Evolutionary conservation across 37 sponge, comb jelly and placozoan species (phyloP), one percentile per base, ranked within the genome.

Genomic region (Petrosia ficiformis): DNA sequence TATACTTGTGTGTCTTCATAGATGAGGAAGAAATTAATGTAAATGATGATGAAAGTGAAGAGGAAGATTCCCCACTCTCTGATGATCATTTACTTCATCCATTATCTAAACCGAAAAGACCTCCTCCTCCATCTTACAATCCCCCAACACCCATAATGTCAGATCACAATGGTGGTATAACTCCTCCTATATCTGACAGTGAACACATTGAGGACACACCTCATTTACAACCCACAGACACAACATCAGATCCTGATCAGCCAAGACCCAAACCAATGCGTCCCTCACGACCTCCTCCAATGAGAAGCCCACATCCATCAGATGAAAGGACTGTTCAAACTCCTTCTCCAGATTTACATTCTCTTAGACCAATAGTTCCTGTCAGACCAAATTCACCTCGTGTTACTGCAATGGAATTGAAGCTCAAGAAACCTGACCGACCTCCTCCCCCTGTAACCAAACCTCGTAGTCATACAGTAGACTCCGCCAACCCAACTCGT

Each of bases 231-330:
- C 54, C 63, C 22, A n/a, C 14, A 26, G 44, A 39, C 44, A 25
- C 3, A 24, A 29, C 22, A 29, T 25, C 16, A 25, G 44, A n/a
- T 11, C 25, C 42, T 22, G 25, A 2, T 70, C 44, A 16, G 3
- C 54, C 54, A 14, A 19, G 8, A 48, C 26, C 1, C 16, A 40
- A 22, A n/a, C 26, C 30, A 28, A 34, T 16, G 1, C 42, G 44
- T 22, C 43, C 71, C 4, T 28, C 42, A 42, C 44, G 42, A 70
- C 71, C 71, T 40, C 44, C 71, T 40, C 71, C 68, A 3, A 67
- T 31, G 68, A 67, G 32, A 35, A 32, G 32, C 2, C 4, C 37
- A 35, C 26, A 30, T 59, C 3, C 61, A 2, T 59, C 61, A 59
- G 61, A 3, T 5, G 2, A 31, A 30, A 30, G 4, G 29, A 59